Evolutionary conservation across 2,113 vertebrate genomes (phyloP).

Genomic region (Tympanuchus pallidicinctus): DNA sequence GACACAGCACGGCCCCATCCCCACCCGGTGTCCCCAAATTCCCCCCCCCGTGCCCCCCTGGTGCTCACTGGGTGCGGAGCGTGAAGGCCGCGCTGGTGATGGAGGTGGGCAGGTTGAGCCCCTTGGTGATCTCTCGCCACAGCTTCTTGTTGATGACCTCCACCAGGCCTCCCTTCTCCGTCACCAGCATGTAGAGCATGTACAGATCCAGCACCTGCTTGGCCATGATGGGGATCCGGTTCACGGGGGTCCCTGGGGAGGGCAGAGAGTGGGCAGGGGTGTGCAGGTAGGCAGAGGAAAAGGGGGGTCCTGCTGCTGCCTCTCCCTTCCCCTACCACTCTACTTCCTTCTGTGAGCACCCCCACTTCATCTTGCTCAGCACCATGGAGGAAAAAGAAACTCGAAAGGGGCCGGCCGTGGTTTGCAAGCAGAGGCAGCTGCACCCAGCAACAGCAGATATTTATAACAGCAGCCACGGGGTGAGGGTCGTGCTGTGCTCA

Average conservation of each 20-base stretch:
- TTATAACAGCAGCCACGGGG: background rate
- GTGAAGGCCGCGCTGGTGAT: conserved; percentile 99
- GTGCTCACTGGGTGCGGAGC: conserved; percentile 94
- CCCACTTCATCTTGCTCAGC: background rate
- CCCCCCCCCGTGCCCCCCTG: background rate
- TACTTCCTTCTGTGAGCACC: background rate
- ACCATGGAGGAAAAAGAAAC: conserved; percentile 30
- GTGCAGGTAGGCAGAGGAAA: background rate
- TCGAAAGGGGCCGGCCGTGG: background rate
- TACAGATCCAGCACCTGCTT: conserved; percentile 97
- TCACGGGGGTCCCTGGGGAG: conserved; percentile 91
- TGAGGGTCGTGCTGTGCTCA: background rate
- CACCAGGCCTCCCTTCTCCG: conserved; percentile 95
- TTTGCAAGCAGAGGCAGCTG: background rate
- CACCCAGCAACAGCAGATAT: background rate
- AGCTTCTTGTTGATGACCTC: conserved; percentile 99
- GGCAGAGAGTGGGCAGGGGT: background rate
- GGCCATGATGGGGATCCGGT: conserved; percentile 98
- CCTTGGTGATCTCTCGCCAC: conserved; percentile 98
- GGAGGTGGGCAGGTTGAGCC: conserved; percentile 96
- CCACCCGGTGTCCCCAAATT: accelerated
- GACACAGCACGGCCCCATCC: accelerated
- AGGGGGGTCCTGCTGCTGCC: background rate
- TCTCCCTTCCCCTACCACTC: background rate
- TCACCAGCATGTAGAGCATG: conserved; percentile 96